Percentiles rank a stretch among this genome's conserved stretches.
Evolutionary conservation across 2,888 invertebrate species (phyloP).

Genomic region (Caradrina kadenii): DNA sequence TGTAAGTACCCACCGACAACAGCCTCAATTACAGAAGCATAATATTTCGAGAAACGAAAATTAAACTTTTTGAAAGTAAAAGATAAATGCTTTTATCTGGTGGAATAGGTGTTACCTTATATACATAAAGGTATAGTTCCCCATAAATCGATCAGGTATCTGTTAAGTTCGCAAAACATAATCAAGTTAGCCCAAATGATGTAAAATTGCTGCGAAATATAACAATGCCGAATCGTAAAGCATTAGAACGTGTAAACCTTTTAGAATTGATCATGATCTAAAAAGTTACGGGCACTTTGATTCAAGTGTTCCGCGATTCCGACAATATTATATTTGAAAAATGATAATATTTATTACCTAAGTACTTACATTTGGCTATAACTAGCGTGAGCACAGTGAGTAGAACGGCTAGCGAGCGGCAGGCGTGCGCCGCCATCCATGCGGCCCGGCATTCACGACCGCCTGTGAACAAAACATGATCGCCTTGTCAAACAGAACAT

Average conservation of each 20-base stretch:
- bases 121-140: too few species aligned
- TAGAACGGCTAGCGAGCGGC: conserved; percentile 85
- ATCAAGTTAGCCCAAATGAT: too few species aligned
- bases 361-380: conserved; percentile 85
- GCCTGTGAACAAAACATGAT: conserved; percentile 73
- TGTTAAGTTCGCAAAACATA: too few species aligned
- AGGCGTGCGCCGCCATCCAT: conserved; percentile 89
- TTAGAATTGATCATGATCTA: background rate
- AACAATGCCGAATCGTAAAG: background rate
- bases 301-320: too few species aligned
- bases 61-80: background rate
- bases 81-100: background rate
- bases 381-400: conserved; percentile 79
- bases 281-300: background rate
- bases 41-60: background rate
- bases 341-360: background rate
- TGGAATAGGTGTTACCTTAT: too few species aligned
- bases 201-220: too few species aligned
- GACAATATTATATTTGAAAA: background rate
- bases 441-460: conserved; percentile 87
- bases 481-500: conserved; percentile 54
- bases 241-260: background rate
- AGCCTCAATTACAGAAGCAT: background rate
- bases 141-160: too few species aligned
- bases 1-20: background rate